Base-by-base conservation (phyloP, 92 coral and sea anemone species). In the Epizoanthus ramosus region DNA sequence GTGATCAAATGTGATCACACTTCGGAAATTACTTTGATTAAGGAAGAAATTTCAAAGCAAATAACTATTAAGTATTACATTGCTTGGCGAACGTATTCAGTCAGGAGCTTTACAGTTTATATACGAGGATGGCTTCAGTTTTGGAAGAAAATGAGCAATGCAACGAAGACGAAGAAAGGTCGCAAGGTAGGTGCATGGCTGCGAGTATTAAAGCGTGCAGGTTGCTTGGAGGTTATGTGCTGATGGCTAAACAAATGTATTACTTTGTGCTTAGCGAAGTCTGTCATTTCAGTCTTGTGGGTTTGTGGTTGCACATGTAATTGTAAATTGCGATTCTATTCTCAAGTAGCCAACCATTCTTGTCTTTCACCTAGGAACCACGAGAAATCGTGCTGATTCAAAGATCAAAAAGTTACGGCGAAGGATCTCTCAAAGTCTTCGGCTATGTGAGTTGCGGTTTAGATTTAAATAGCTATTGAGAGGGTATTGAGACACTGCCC, bases 351-450 rank as follows among this genome's bases (percentile, higher is more conserved):
- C 47, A 15, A 77, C 59, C 52, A 41, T 41, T 19, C 23, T 35
- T 59, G 19, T 60, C 57, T 53, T 21, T 50, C 70, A 12, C 71
- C 33, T 22, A 77, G 82, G 22, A 19, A 77, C 82, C 47, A 39
- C 68, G 0, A 84, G 83, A n/a, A 93, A 89, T 50, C 89, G 89
- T 56, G 81, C 97, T 21, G 98, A 95, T 79, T 95, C 98, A 66
- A 95, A 88, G 90, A 95, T 95, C 50, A 93, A 83, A 54, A 93
- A 91, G 84, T 84, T 95, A 15, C 92, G 97, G 43, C 89, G 94
- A 80, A 90, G 93, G 79, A 87, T 95, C 68, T 95, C 98, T 18
- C 98, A 95, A 79, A 94, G 98, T 58, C 86, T 95, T 45, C 90
- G 98, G 50, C 75, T 95, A n/a, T 95, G 98, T 95, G 81, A 88